Conservation (phyloP, 2,797 vertebrate species). For the Hippopotamyrus pictus region DNA sequence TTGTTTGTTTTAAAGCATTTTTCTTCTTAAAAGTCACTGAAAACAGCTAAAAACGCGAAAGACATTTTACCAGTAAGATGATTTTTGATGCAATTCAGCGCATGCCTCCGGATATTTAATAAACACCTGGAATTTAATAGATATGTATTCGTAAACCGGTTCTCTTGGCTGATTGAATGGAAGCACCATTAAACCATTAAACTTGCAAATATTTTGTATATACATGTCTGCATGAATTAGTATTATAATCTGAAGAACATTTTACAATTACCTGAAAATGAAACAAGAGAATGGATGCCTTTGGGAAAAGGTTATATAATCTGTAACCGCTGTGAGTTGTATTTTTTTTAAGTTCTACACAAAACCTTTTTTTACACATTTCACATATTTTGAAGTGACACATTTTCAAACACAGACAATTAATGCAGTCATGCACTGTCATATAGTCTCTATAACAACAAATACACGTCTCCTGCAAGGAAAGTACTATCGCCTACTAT, state of each 20-base stretch:
- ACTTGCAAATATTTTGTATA: slow-evolving; percentile 9
- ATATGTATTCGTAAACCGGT: neutral
- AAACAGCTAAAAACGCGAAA: slow-evolving; percentile 35
- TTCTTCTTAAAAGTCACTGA: slow-evolving; percentile 43
- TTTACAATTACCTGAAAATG: slow-evolving; percentile 6
- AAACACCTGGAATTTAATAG: slow-evolving; percentile 7
- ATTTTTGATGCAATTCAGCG: slow-evolving; percentile 4
- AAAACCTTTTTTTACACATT: neutral
- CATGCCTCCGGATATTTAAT: neutral
- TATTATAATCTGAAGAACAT: slow-evolving; percentile 10
- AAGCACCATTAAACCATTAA: neutral
- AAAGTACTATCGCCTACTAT: neutral
- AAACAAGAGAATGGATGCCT: slow-evolving; percentile 13
- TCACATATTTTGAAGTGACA: neutral
- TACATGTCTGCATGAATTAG: neutral
- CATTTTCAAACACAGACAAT: neutral
- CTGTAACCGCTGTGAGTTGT: slow-evolving; percentile 1
- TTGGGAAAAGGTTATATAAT: slow-evolving; percentile 11
- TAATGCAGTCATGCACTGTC: neutral
- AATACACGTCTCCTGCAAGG: neutral
- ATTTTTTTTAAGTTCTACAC: neutral
- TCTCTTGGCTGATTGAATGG: neutral
- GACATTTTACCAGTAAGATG: slow-evolving; percentile 5
- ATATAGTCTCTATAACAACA: neutral
- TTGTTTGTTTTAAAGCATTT: slow-evolving; percentile 32